phyloP scores from a whole-genome alignment of 2,113 vertebrate species.

The Tychaedon coryphoeus region DNA sequence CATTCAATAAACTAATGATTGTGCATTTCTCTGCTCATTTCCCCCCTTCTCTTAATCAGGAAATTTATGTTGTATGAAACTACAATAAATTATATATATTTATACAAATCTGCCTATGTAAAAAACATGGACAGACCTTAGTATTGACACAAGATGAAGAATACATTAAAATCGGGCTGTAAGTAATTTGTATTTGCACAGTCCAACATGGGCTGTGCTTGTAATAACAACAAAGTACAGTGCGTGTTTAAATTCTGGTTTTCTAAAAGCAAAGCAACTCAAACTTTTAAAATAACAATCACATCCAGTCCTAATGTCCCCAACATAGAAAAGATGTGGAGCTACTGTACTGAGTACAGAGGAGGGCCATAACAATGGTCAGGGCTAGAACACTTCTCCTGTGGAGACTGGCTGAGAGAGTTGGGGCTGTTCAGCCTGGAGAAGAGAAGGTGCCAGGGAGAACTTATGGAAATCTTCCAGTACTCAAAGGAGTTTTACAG shows the following conservation, averaged over 20 bases:
- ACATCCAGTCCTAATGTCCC: not conserved
- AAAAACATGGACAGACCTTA: not conserved
- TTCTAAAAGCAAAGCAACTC: not conserved
- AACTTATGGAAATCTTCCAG: not conserved
- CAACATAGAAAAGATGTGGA: not conserved
- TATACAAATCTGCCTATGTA: not conserved
- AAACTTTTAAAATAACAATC: not conserved
- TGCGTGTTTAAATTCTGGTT: not conserved
- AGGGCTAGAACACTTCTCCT: not conserved
- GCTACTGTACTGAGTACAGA: not conserved
- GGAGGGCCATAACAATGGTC: rapidly evolving
- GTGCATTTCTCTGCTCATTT: not conserved
- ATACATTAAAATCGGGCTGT: not conserved
- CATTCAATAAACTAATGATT: not conserved
- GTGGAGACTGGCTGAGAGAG: not conserved
- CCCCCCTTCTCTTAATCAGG: not conserved
- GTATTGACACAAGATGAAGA: not conserved
- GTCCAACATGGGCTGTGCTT: not conserved
- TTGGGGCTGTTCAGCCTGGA: not conserved
- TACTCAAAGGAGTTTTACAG: not conserved
- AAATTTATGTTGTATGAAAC: not conserved
- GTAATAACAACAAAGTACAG: not conserved
- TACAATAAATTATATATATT: not conserved
- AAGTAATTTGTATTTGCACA: not conserved
- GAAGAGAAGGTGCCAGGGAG: not conserved